phyloP scores from a whole-genome alignment of 2,888 invertebrate genomes.

The Cyclophora punctaria region DNA sequence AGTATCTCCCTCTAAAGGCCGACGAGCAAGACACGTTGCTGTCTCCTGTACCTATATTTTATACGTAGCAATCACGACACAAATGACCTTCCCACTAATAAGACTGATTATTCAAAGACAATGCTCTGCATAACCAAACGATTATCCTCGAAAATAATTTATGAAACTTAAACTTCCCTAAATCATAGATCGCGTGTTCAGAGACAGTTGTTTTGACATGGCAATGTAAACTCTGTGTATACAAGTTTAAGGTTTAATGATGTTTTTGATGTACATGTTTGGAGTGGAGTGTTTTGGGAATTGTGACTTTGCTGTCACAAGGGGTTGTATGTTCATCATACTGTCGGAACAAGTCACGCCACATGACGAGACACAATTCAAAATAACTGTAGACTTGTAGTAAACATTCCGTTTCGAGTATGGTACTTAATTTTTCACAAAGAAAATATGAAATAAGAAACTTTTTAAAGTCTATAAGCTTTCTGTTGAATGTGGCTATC shows the following conservation, averaged over 20 bases:
- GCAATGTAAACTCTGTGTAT: conserved; percentile 16
- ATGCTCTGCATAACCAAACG: neutral
- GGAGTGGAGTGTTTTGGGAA: conserved; percentile 16
- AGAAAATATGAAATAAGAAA: too few species aligned
- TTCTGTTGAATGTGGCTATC: too few species aligned
- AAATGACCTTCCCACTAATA: too few species aligned
- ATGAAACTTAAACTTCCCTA: conserved; percentile 22
- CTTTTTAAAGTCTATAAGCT: too few species aligned
- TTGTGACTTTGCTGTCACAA: conserved; percentile 12
- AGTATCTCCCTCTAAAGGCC: too few species aligned
- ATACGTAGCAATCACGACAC: too few species aligned
- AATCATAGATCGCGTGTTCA: conserved; percentile 34
- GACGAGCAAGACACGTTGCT: too few species aligned
- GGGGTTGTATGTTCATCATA: conserved; percentile 16
- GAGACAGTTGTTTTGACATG: conserved; percentile 10
- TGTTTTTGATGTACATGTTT: conserved; percentile 3
- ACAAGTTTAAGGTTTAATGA: conserved; percentile 4
- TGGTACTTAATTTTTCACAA: too few species aligned
- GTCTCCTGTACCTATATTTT: too few species aligned
- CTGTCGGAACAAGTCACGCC: conserved; percentile 14
- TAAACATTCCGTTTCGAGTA: neutral
- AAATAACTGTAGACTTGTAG: conserved; percentile 1
- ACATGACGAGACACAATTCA: conserved; percentile 15
- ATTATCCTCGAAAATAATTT: conserved; percentile 21
- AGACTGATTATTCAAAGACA: too few species aligned